Conservation (phyloP, 1,140 invertebrate genomes). For the Gyrodactylus salaris region DNA sequence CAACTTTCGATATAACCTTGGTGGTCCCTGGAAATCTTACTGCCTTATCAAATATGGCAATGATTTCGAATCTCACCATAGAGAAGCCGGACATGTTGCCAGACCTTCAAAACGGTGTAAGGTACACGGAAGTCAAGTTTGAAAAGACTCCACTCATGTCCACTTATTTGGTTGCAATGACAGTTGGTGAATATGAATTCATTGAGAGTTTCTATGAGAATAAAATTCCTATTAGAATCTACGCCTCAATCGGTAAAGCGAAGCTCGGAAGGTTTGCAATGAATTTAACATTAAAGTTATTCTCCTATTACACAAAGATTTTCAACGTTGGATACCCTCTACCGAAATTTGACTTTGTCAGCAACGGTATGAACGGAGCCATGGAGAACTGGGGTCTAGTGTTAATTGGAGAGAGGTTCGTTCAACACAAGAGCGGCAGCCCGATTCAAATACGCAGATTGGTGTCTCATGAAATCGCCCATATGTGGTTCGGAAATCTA, state of each 20-base stretch:
- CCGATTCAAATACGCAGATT: conserved; percentile 4
- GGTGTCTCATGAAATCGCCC: conserved; percentile 8
- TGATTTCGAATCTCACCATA: too few species aligned
- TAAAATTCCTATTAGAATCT: conserved; percentile 33
- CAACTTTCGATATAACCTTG: conserved; percentile 34
- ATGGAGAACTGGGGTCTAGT: conserved; percentile 44
- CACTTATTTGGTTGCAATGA: conserved; percentile 61
- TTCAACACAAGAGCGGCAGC: conserved; percentile 13
- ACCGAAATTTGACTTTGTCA: conserved; percentile 46
- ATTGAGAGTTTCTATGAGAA: conserved; percentile 38
- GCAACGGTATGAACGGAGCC: conserved; percentile 42
- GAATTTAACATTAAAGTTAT: conserved; percentile 30
- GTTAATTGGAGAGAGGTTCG: conserved; percentile 17
- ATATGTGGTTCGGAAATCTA: conserved; percentile 14
- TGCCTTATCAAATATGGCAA: conserved; percentile 44
- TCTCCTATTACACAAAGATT: conserved; percentile 68
- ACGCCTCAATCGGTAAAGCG: conserved; percentile 55
- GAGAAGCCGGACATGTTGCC: too few species aligned
- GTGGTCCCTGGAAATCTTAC: conserved; percentile 29
- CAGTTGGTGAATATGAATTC: conserved; percentile 70
- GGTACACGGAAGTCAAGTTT: conserved; percentile 31
- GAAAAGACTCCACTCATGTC: conserved; percentile 68
- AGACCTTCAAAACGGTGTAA: neutral
- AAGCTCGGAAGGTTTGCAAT: conserved; percentile 65
- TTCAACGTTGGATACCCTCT: conserved; percentile 72